Conservation (phyloP, 2,888 invertebrate species). For the Ischnus inquisitorius region DNA sequence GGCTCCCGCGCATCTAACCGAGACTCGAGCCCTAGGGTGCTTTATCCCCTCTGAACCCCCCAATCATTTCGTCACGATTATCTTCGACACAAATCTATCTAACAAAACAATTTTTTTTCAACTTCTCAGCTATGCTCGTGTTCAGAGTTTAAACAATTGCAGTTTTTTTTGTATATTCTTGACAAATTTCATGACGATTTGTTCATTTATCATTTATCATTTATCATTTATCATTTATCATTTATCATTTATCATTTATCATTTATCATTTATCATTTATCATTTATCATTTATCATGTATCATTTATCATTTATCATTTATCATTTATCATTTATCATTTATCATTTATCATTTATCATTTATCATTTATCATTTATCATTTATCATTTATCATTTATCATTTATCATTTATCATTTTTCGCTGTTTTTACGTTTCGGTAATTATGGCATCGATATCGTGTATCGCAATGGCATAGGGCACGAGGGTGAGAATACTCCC, state of each 20-base stretch:
- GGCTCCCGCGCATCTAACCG: constrained; percentile 82
- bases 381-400: background rate
- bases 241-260: background rate
- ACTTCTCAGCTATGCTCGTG: background rate
- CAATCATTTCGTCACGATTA: constrained; percentile 58
- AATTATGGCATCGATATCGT: constrained; percentile 10
- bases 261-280: background rate
- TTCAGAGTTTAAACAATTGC: background rate
- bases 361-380: background rate
- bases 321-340: background rate
- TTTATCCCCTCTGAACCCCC: constrained; percentile 77
- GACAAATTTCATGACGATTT: background rate
- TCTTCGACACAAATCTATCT: constrained; percentile 41
- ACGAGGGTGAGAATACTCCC: constrained; percentile 6
- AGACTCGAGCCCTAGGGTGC: constrained; percentile 75
- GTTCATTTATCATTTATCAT: background rate
- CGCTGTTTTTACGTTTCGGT: background rate
- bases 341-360: background rate
- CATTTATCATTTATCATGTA: background rate
- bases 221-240: background rate
- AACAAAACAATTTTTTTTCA: constrained; percentile 29
- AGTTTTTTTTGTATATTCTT: too few relatives aligned
- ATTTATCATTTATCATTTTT: background rate
- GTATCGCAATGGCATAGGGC: background rate
- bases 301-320: background rate